Evolutionary conservation across 1,140 invertebrate species (phyloP), one percentile per base, ranked within the genome.

Genomic region (Atta cephalotes): DNA sequence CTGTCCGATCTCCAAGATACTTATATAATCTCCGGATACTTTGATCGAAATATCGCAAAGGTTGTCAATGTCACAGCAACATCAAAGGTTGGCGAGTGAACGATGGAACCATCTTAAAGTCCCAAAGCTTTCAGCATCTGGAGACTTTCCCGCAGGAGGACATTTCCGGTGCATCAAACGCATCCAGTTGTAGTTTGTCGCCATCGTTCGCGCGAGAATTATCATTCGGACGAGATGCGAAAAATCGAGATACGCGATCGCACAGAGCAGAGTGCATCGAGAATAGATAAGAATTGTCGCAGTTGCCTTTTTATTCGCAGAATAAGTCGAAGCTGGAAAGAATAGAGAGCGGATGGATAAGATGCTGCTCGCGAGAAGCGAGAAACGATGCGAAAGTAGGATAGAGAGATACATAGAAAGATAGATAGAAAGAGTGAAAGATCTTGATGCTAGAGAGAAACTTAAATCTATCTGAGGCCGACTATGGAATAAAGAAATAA

Each of bases 111-210:
- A 21, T 85, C 68, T 90, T 66, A 58, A 25, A 80, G 68, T 31
- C 87, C 39, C 31, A 51, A 63, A 81, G 28, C 62, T 82, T 45
- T 56, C 70, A 70, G 28, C 88, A 68, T 21, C 66, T 89, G 89
- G 31, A 12, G 71, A 88, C 65, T 81, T 87, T 90, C 89, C 86
- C 88, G 56, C 21, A 77, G 58, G 82, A 68, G 68, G 39, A 58
- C 45, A 85, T 86, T 78, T 84, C 72, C 21, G 82, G 63, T 45
- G 53, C 86, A 58, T 63, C 51, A 39, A 6, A n/a, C 86, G 70
- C 70, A 78, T 88, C 60, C 86, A 60, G 80, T 90, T 87, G 86
- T 60, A 81, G 68, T 81, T 81, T 81, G 63, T 85, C 89, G 79
- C 82, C 71, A 70, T 35, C 14, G 76, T 53, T 66, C 71, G 56